Evolutionary conservation across 2,113 vertebrate genomes (phyloP).

Genomic region (Gadus chalcogrammus): DNA sequence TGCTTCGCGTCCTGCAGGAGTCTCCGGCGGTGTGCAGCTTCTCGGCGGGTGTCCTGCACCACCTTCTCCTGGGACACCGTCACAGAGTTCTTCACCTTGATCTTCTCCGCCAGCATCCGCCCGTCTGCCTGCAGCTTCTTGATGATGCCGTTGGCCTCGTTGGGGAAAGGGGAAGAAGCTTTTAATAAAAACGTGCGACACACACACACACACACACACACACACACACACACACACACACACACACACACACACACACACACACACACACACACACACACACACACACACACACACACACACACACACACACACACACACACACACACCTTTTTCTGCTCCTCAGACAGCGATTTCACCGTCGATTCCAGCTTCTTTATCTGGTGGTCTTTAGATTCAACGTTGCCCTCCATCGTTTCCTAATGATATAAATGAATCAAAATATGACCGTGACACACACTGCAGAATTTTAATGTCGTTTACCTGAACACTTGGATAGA

Average conservation of each 20-base stretch:
- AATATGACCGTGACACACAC: not conserved
- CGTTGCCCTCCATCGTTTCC: constrained; percentile 82
- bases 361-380: constrained; percentile 85
- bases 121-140: constrained; percentile 90
- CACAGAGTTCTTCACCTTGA: constrained; percentile 93
- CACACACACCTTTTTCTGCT: constrained; percentile 84
- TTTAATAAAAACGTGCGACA: not conserved
- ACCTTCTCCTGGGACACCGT: constrained; percentile 94
- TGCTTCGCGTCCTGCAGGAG: constrained; percentile 76
- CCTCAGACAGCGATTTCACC: constrained; percentile 87
- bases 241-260: too few species aligned
- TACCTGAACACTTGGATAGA: too few species aligned
- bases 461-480: too few species aligned
- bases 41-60: constrained; percentile 83
- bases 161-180: constrained; percentile 14
- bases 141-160: constrained; percentile 92
- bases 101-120: constrained; percentile 82
- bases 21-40: constrained; percentile 77
- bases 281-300: too few species aligned
- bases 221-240: too few species aligned
- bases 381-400: constrained; percentile 83
- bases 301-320: too few species aligned
- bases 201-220: too few species aligned
- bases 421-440: constrained; percentile 42
- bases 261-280: too few species aligned